phyloP scores from a whole-genome alignment of 2,888 invertebrate genomes.

The Anarsia innoxiella region DNA sequence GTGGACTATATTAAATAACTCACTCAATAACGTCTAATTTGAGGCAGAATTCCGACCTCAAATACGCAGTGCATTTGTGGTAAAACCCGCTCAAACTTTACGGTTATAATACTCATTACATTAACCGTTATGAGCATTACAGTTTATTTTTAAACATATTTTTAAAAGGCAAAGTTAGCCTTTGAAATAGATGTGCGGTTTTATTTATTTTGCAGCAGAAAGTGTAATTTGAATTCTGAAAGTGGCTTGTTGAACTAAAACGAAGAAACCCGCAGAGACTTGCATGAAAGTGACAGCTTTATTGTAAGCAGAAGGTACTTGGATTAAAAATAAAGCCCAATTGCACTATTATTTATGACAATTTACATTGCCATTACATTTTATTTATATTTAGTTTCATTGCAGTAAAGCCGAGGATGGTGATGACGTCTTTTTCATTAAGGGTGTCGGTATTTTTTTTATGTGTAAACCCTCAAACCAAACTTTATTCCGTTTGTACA shows the following conservation, averaged over 20 bases:
- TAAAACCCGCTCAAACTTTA: slow-evolving; percentile 10
- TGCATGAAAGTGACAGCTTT: not conserved
- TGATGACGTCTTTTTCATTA: too few species aligned
- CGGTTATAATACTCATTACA: slow-evolving; percentile 60
- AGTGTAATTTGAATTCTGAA: slow-evolving; percentile 4
- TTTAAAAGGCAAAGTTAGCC: slow-evolving; percentile 19
- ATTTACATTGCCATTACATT: too few species aligned
- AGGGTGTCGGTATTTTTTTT: too few species aligned
- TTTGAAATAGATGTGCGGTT: slow-evolving; percentile 6
- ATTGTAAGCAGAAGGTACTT: not conserved
- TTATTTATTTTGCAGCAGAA: slow-evolving; percentile 9
- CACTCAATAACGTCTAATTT: slow-evolving; percentile 69
- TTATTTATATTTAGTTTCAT: too few species aligned
- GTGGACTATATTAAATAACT: slow-evolving; percentile 69
- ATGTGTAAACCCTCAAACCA: too few species aligned
- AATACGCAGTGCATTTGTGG: slow-evolving; percentile 5
- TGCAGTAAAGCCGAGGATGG: slow-evolving; percentile 28
- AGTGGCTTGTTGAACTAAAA: not conserved
- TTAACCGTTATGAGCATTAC: slow-evolving; percentile 46
- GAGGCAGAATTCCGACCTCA: slow-evolving; percentile 22
- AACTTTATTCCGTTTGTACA: too few species aligned
- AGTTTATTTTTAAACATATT: slow-evolving; percentile 25
- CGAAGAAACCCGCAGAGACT: not conserved
- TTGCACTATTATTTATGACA: too few species aligned
- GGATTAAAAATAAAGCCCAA: too few species aligned